phyloP scores from a whole-genome alignment of 1,140 invertebrate species.

The Caenorhabditis latens region DNA sequence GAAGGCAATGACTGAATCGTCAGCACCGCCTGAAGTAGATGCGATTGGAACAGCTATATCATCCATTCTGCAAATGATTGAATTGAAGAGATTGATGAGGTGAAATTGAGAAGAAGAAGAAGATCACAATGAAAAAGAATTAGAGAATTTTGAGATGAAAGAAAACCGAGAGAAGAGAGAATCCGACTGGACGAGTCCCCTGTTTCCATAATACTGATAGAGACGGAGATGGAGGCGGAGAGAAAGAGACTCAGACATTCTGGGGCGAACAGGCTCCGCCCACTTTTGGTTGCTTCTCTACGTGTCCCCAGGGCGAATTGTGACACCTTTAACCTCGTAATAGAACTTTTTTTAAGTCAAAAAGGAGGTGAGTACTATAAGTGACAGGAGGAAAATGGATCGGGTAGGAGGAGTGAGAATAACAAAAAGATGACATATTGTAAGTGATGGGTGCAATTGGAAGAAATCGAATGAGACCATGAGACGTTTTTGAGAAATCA shows the following conservation, averaged over 20 bases:
- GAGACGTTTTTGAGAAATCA: too few species aligned
- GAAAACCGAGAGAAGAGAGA: constrained; percentile 33
- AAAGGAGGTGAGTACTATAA: not conserved
- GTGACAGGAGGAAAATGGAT: not conserved
- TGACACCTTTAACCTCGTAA: not conserved
- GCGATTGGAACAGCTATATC: constrained; percentile 58
- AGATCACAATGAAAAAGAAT: not conserved
- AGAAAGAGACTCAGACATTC: constrained; percentile 2
- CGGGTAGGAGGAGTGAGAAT: not conserved
- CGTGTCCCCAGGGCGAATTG: constrained; percentile 30
- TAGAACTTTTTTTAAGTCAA: constrained; percentile 46
- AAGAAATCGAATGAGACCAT: too few species aligned
- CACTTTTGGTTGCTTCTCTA: constrained; percentile 16
- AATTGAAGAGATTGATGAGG: too few species aligned
- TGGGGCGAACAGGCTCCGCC: constrained; percentile 23
- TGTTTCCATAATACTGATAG: constrained; percentile 48
- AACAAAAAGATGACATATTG: not conserved
- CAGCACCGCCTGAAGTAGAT: constrained; percentile 37
- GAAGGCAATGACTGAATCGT: constrained; percentile 56
- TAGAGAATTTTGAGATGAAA: constrained; percentile 16
- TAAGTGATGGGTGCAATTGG: too few species aligned
- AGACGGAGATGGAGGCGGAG: constrained; percentile 33
- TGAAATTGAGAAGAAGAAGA: constrained; percentile 14
- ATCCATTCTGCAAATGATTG: not conserved
- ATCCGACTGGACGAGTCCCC: constrained; percentile 49